Evolutionary conservation across 2,888 invertebrate species (phyloP).

Genomic region (Megamerina dolium): DNA sequence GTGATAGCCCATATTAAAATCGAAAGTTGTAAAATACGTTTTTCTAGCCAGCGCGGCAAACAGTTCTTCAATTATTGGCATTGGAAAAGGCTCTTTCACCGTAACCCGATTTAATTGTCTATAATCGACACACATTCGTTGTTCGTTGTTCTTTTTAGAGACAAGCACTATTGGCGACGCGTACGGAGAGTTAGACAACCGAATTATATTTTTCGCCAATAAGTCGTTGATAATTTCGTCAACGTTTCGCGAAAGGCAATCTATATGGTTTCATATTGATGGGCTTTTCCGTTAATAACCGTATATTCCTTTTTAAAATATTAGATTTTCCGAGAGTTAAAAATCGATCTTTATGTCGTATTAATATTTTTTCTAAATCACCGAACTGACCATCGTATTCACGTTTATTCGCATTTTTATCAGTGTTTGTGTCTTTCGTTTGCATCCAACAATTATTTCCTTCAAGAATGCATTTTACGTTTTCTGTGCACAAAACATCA

Average conservation of each 20-base stretch:
- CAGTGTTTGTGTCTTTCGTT: not conserved
- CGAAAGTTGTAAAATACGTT: not conserved
- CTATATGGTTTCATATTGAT: constrained; percentile 7
- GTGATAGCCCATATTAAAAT: constrained; percentile 16
- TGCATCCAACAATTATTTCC: constrained; percentile 6
- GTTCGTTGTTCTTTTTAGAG: not conserved
- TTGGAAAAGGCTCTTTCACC: not conserved
- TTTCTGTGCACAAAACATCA: constrained; percentile 1
- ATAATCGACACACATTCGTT: constrained; percentile 3
- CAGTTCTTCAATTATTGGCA: not conserved
- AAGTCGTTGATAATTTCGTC: constrained; percentile 6
- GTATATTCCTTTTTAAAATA: constrained; percentile 3
- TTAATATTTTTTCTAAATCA: not conserved
- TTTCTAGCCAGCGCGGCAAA: not conserved
- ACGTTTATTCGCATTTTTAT: not conserved
- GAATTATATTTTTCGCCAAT: not conserved
- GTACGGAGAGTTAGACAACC: not conserved
- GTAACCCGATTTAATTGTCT: not conserved
- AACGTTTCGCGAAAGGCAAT: constrained; percentile 2
- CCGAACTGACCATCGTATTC: no score
- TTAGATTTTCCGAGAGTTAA: constrained; percentile 3
- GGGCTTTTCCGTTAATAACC: not conserved
- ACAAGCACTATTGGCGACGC: constrained; percentile 1
- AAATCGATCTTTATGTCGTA: not conserved
- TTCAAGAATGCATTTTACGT: constrained; percentile 1